Evolutionary conservation across 2,888 invertebrate species (phyloP).

Genomic region (Caradrina kadenii): DNA sequence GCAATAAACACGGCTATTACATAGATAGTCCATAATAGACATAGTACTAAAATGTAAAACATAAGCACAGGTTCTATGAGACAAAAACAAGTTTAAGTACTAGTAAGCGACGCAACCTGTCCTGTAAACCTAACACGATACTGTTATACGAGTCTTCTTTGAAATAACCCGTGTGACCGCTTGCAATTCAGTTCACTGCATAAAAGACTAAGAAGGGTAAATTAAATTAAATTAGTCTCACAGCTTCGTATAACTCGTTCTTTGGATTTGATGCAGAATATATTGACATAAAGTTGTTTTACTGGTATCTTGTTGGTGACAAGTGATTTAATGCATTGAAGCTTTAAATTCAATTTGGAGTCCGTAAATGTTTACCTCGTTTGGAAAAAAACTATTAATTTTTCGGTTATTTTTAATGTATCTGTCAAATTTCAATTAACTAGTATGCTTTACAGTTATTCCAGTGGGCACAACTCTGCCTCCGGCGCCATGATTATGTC

Average conservation of each 20-base stretch:
- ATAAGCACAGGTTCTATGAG: constrained; percentile 18
- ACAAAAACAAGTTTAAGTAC: constrained; percentile 56
- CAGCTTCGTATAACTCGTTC: constrained; percentile 12
- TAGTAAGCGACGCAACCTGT: constrained; percentile 43
- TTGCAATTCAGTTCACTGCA: constrained; percentile 44
- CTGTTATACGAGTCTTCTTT: constrained; percentile 55
- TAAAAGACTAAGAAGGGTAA: constrained; percentile 52
- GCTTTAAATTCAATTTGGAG: not conserved
- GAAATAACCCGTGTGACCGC: constrained; percentile 55
- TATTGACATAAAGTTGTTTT: constrained; percentile 6
- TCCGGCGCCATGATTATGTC: constrained; percentile 27
- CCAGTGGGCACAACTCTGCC: constrained; percentile 22
- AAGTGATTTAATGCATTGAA: not conserved
- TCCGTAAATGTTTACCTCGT: not conserved
- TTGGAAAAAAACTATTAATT: not conserved
- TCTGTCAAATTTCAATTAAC: constrained; percentile 30
- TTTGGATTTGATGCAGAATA: constrained; percentile 21
- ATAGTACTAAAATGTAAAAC: constrained; percentile 45
- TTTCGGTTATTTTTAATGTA: constrained; percentile 22
- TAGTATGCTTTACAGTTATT: constrained; percentile 22
- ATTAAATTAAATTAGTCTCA: constrained; percentile 44
- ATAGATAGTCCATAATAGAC: constrained; percentile 23
- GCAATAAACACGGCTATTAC: not conserved
- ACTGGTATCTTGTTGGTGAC: constrained; percentile 11
- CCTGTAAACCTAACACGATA: constrained; percentile 60